Conservation (phyloP, 2,888 invertebrate genomes). For the Phaonia tiefii region DNA sequence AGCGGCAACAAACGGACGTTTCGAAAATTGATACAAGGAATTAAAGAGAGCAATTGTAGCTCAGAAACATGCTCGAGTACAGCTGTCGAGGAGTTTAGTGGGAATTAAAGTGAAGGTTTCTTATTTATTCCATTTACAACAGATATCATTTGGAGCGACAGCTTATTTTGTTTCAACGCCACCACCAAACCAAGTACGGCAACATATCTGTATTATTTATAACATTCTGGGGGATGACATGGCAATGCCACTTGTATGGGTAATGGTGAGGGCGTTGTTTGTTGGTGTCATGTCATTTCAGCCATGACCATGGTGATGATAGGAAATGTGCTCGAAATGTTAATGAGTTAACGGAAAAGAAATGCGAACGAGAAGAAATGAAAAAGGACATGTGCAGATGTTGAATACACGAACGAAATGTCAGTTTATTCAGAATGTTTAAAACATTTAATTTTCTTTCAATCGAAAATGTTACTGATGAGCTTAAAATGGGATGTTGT, state of each 20-base stretch:
- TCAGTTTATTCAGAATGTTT: neutral
- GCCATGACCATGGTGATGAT: neutral
- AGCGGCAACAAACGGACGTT: slow-evolving; percentile 3
- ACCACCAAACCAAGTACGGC: neutral
- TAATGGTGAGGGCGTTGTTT: slow-evolving; percentile 16
- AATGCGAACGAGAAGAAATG: neutral
- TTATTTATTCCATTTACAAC: slow-evolving; percentile 29
- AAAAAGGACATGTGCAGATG: slow-evolving; percentile 3
- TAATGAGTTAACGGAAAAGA: slow-evolving; percentile 28
- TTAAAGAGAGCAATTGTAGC: neutral
- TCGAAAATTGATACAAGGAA: slow-evolving; percentile 17
- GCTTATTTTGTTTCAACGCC: slow-evolving; percentile 4
- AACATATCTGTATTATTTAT: neutral
- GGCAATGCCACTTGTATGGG: neutral
- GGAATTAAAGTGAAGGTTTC: slow-evolving; percentile 24
- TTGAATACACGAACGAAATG: neutral
- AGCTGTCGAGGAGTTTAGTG: slow-evolving; percentile 27
- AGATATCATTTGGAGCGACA: neutral
- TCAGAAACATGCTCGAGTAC: neutral
- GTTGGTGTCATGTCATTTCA: slow-evolving; percentile 28
- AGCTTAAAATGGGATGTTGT: too few relatives aligned
- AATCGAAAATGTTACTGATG: too few relatives aligned
- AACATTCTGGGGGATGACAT: slow-evolving; percentile 9
- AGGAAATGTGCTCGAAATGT: slow-evolving; percentile 25
- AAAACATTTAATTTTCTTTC: too few relatives aligned